Evolutionary conservation across 2,113 vertebrate species (phyloP).

Genomic region (Aldabrachelys gigantea): DNA sequence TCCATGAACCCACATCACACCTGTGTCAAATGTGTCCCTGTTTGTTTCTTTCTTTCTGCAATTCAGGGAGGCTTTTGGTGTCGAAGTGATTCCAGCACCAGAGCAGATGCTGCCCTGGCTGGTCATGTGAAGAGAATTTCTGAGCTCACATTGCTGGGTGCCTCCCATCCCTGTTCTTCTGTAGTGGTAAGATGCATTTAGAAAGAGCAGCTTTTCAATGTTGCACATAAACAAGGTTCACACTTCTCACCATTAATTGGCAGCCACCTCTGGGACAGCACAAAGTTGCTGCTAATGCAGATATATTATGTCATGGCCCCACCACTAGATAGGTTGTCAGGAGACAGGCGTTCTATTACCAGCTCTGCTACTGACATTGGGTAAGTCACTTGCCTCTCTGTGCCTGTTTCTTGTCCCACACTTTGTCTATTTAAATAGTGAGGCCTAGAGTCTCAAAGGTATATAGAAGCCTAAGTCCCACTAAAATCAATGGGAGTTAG

Average conservation of each 20-base stretch:
- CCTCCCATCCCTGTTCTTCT: background rate
- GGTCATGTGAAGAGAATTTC: background rate
- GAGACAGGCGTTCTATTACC: background rate
- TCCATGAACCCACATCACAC: too few relatives aligned
- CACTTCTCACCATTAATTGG: background rate
- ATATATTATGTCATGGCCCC: too few relatives aligned
- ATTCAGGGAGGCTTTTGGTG: accelerated
- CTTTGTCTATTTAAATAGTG: background rate
- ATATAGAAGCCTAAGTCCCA: too few relatives aligned
- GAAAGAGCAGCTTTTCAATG: background rate
- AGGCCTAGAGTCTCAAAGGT: too few relatives aligned
- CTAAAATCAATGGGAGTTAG: too few relatives aligned
- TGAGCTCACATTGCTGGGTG: background rate
- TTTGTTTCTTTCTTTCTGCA: too few relatives aligned
- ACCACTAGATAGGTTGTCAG: too few relatives aligned
- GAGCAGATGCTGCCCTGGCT: background rate
- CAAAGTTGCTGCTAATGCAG: background rate
- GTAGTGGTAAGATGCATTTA: background rate
- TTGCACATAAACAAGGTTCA: background rate
- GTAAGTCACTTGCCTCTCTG: background rate
- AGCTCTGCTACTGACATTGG: background rate
- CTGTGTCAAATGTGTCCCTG: too few relatives aligned
- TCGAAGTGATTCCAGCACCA: accelerated
- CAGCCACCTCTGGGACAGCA: background rate
- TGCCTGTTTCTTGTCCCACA: background rate